Evolutionary conservation across 2,113 vertebrate species (phyloP).

Genomic region (Parus major): DNA sequence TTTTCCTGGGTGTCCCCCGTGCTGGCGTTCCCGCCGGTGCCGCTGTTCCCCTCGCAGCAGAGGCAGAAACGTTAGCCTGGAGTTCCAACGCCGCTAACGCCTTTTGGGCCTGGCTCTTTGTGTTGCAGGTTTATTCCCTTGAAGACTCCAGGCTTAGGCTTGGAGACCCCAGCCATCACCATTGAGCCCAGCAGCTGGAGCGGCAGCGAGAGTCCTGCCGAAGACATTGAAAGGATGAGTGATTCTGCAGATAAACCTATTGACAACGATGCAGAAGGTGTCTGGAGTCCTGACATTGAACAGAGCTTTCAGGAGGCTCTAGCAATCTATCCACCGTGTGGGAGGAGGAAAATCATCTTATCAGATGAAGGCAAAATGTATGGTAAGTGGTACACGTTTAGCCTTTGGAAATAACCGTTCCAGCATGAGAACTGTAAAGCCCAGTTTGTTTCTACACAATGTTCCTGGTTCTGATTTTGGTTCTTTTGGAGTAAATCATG

Average conservation of each 20-base stretch:
- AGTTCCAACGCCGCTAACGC: conserved; percentile 16
- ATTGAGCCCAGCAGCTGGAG: conserved; percentile 99
- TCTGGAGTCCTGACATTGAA: conserved; percentile 99
- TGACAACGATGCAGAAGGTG: conserved; percentile 97
- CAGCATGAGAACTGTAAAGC: background rate
- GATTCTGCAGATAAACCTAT: conserved; percentile 97
- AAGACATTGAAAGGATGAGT: conserved; percentile 98
- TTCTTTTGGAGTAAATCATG: background rate
- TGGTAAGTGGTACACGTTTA: conserved; percentile 83
- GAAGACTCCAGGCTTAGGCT: conserved; percentile 94
- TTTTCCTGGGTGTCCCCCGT: background rate
- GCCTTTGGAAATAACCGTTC: conserved; percentile 18
- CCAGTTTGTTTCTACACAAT: background rate
- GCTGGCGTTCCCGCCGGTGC: background rate
- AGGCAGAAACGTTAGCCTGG: background rate
- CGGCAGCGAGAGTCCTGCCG: conserved; percentile 98
- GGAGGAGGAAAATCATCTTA: conserved; percentile 98
- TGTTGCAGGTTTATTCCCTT: conserved; percentile 87
- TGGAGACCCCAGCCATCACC: conserved; percentile 90
- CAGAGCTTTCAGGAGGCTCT: conserved; percentile 99
- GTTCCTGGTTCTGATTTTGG: background rate
- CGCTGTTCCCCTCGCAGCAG: background rate
- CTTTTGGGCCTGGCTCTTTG: conserved; percentile 58
- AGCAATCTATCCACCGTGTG: conserved; percentile 98
- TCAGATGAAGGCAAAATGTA: conserved; percentile 99